Base-by-base conservation (phyloP, 2,888 invertebrate genomes). In the Ctenicera cuprea region DNA sequence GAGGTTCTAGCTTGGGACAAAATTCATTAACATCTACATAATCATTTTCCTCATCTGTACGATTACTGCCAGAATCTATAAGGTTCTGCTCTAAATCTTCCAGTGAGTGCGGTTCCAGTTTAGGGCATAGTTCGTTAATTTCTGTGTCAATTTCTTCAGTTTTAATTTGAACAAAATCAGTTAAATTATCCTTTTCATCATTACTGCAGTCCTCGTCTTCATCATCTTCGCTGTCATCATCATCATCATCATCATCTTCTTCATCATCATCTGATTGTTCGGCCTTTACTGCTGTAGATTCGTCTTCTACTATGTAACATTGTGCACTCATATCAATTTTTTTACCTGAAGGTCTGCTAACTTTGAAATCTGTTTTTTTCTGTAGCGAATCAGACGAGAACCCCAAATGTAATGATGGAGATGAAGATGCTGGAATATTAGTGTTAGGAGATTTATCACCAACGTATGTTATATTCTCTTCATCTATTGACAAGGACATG, bases 281-380 rank as follows among this genome's bases (percentile, higher is more conserved):
- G 8, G 18, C 5, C 12, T 63, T 63, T 14, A 12, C 3, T 12
- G 38, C 1, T n/a, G 8, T 14, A 2, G 37, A 57, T 11, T 71
- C 71, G n/a, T 74, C 70, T 22, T 48, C 48, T 20, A 38, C 20
- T 20, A 43, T 52, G 11, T 50, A 37, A 26, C 43, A 62, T 26
- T 16, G 50, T 14, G 26, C 57, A 26, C 45, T 30, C 38, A 11
- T 37, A 45, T 57, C 59, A 54, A 84, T 83, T 77, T 82, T 83
- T 77, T 85, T 85, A 8, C 80, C 78, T 9, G 50, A 18, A 38
- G 61, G 22, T 11, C 22, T 18, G 22, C 0, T 20, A 5, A 43
- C 3, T 43, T 43, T 43, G 8, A 43, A 16, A n/a, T 14, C 22
- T 12, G 50, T 2, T 0, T 50, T 50, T 22, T 22, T 11, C 14